Conservation (phyloP, 2,113 vertebrate species). For the Alexandromys fortis region DNA sequence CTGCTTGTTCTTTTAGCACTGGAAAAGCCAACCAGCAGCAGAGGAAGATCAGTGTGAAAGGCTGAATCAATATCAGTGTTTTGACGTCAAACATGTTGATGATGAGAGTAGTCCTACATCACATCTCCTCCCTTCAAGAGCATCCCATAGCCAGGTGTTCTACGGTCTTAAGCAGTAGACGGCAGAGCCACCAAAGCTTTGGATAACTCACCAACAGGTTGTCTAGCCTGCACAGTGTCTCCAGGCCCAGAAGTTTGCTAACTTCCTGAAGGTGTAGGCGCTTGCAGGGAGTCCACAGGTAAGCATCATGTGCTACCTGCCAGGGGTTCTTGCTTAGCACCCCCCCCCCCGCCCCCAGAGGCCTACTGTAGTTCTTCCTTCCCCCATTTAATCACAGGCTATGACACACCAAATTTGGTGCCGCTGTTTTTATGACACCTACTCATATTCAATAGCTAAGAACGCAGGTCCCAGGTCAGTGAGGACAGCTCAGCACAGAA, state of each 20-base stretch:
- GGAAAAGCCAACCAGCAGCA: background rate
- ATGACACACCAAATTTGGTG: background rate
- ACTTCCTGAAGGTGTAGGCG: too few relatives aligned
- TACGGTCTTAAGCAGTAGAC: background rate
- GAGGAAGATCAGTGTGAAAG: background rate
- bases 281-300: accelerated
- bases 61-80: background rate
- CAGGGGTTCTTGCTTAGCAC: background rate
- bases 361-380: background rate
- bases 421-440: background rate
- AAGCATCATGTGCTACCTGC: background rate
- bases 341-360: background rate
- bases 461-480: background rate
- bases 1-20: background rate
- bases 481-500: background rate
- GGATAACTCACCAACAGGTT: background rate
- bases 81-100: background rate
- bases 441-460: background rate
- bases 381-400: background rate
- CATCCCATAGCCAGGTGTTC: background rate
- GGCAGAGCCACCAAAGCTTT: background rate
- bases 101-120: background rate
- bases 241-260: background rate
- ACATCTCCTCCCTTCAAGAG: background rate
- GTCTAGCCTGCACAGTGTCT: background rate